Evolutionary conservation across 1,140 invertebrate genomes (phyloP), one percentile per base, ranked within the genome.

Genomic region (Formica exsecta): DNA sequence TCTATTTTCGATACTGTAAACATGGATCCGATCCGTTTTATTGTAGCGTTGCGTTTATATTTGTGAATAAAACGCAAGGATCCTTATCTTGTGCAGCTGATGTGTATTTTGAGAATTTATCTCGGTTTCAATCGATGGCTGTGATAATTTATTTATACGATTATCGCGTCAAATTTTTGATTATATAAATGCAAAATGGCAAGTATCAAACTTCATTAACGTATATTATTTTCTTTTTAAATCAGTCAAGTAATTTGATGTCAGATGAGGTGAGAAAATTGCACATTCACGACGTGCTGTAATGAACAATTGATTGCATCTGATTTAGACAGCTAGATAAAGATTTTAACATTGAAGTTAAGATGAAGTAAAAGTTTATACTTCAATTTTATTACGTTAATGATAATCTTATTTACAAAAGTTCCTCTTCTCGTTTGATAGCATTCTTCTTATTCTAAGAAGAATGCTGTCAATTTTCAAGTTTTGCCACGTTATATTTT

Each of bases 231-330:
- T 80, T 38, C 29, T 54, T 70, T 70, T 77, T 66, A 16, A 80
- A 80, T 70, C 36, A 79, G n/a, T 22, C 36, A 22, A 80, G 22
- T 51, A 68, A 80, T 80, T 54, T 48, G 44, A 32, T 54, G 68
- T 54, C 25, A 64, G 62, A 79, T 79, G 25, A n/a, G 44, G 4
- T 11, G 64, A 32, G 70, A 80, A 57, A 80, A 71, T 4, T 80
- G 44, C 41, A 57, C 22, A 16, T 29, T 70, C 48, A 38, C 16
- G 65, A 22, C 25, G 13, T 22, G 22, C 65, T 41, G 36, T 80
- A 51, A 80, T 29, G 65, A 80, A 80, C 51, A 71, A 80, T 80
- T 57, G 51, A 36, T 70, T 80, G 22, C 44, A 29, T 57, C 32
- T 41, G 48, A 9, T 68, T 80, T 54, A 41, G 64, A 41, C 32